Conservation (phyloP, 2,113 vertebrate species). For the Rousettus leschenaultii region DNA sequence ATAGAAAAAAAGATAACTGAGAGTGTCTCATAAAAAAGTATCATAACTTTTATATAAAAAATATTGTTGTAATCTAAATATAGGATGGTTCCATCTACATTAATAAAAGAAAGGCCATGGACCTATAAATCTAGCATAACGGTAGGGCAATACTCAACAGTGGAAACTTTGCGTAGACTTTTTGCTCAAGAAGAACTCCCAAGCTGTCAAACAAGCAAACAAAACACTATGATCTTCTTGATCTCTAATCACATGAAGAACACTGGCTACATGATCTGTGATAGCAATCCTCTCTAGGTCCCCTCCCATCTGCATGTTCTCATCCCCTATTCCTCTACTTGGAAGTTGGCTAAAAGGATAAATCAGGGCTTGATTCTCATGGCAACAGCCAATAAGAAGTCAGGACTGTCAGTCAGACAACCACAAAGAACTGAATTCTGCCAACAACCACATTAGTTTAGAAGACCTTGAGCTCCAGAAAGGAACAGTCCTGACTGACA, state of each 20-base stretch:
- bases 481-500: not conserved
- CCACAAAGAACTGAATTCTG: not conserved
- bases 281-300: accelerated
- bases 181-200: not conserved
- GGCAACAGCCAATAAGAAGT: not conserved
- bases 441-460: not conserved
- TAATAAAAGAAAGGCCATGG: not conserved
- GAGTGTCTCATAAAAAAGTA: not conserved
- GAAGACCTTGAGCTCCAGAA: not conserved
- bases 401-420: not conserved
- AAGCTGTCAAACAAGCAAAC: not conserved
- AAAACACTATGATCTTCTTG: not conserved
- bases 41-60: not conserved
- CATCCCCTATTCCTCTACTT: not conserved
- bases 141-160: not conserved
- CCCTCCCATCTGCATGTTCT: not conserved
- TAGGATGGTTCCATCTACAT: not conserved
- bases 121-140: not conserved
- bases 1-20: not conserved
- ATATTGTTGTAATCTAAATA: not conserved
- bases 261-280: not conserved
- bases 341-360: not conserved
- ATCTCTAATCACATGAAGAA: not conserved
- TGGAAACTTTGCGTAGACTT: not conserved
- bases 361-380: not conserved